Conservation (phyloP, 2,113 vertebrate species). For the Dicerorhinus sumatrensis region DNA sequence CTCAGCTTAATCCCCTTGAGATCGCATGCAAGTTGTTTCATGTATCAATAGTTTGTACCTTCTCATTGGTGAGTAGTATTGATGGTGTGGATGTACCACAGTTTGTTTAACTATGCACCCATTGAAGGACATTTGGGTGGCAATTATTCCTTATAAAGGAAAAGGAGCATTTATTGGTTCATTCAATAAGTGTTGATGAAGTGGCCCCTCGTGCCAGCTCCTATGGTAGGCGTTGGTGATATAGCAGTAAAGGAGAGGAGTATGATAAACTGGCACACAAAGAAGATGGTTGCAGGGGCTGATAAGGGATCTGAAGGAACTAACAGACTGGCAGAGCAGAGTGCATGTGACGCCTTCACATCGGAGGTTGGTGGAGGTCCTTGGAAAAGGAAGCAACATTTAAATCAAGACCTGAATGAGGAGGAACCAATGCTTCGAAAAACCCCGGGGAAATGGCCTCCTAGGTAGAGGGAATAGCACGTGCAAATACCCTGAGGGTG, state of each 20-base stretch:
- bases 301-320: neutral
- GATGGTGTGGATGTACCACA: fast-evolving
- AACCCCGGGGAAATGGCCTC: neutral
- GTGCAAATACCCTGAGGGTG: neutral
- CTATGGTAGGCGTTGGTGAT: neutral
- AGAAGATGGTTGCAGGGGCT: neutral
- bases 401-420: neutral
- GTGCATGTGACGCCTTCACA: neutral
- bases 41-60: neutral
- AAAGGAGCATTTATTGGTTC: neutral
- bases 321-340: neutral
- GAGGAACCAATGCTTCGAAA: neutral
- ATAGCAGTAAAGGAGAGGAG: neutral
- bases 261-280: neutral
- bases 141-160: neutral
- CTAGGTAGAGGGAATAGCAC: neutral
- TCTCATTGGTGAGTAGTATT: neutral
- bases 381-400: neutral
- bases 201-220: neutral
- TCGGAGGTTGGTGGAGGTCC: neutral
- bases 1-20: neutral
- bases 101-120: neutral
- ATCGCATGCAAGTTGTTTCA: fast-evolving
- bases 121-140: neutral
- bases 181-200: neutral